Evolutionary conservation across 2,113 vertebrate genomes (phyloP), one percentile per base, ranked within the genome.

Genomic region (Polypterus bichir): DNA sequence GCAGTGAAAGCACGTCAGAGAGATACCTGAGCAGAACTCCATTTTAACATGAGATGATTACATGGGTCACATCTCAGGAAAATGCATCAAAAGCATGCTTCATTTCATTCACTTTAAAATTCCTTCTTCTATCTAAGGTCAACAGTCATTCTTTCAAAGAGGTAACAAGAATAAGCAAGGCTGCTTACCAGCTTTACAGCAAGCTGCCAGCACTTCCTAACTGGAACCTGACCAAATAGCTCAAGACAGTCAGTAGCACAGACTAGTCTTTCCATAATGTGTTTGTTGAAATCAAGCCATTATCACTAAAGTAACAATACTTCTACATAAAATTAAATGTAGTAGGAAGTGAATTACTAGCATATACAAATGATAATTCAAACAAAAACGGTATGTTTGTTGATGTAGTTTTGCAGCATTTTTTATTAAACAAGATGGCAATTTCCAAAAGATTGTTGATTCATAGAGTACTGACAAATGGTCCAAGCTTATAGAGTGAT

Each of bases 71-170:
- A 59, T 69, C 72, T 71, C 66, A 46, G 66, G 27, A 65, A 65
- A 67, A 66, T 51, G 64, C 69, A 71, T 70, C 65, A 66, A 67
- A 66, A 69, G 61, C 72, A 58, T 65, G 61, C 72, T 64, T 70
- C 66, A 66, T 70, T 76, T 70, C 66, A 70, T 70, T 68, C 64
- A 61, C 65, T 70, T 64, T 59, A 73, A 74, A 73, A 71, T 70
- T 66, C 68, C 66, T 68, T 65, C 61, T 64, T 73, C 73, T 73
- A 70, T 72, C 71, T 70, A 64, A 69, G 72, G 71, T 72, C 72
- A 73, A 68, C 73, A 75, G 73, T 71, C 68, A 67, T 73, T 67
- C 69, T 73, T 68, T 71, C 63, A 73, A 71, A 73, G 65, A 71
- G 70, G 67, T 57, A 64, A 67, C 48, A 66, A 68, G 69, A 74